Conservation (phyloP, 2,113 vertebrate genomes). For the Epinephelus cyanopodus region DNA sequence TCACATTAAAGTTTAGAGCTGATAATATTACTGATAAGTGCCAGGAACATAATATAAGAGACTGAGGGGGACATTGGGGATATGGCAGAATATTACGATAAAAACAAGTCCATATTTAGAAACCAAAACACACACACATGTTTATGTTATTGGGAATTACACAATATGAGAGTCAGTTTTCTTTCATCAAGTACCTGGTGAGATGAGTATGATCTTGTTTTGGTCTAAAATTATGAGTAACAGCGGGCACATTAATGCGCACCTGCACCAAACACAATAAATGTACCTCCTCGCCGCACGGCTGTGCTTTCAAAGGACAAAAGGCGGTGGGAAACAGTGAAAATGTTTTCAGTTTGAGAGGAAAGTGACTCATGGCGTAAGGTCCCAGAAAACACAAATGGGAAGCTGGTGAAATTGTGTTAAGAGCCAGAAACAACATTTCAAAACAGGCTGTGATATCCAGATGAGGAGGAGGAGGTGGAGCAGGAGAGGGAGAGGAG, state of each 20-base stretch:
- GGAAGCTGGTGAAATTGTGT: constrained; percentile 37
- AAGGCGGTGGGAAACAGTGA: constrained; percentile 42
- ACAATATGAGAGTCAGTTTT: background rate
- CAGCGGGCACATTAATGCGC: constrained; percentile 19
- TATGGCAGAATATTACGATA: background rate
- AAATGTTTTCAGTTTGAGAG: constrained; percentile 56
- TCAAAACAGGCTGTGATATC: constrained; percentile 21
- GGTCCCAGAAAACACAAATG: constrained; percentile 50
- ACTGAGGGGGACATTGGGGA: background rate
- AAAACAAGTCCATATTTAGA: background rate
- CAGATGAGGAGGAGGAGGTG: background rate
- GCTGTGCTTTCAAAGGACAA: constrained; percentile 39
- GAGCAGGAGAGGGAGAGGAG: background rate
- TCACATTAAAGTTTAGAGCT: background rate
- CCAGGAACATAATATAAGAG: background rate
- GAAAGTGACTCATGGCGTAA: constrained; percentile 67
- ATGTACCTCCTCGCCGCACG: background rate
- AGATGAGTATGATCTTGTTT: constrained; percentile 10
- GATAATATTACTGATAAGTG: background rate
- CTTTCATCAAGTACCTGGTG: background rate
- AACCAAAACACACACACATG: background rate
- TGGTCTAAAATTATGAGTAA: constrained; percentile 46
- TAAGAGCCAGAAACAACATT: constrained; percentile 34
- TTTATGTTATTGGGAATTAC: background rate
- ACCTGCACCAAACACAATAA: constrained; percentile 65